These are phyloP conservation scores for Lophius americanus DNA, from an alignment of 2,797 vertebrate genomes.

Conservation along the genomic window DNA sequence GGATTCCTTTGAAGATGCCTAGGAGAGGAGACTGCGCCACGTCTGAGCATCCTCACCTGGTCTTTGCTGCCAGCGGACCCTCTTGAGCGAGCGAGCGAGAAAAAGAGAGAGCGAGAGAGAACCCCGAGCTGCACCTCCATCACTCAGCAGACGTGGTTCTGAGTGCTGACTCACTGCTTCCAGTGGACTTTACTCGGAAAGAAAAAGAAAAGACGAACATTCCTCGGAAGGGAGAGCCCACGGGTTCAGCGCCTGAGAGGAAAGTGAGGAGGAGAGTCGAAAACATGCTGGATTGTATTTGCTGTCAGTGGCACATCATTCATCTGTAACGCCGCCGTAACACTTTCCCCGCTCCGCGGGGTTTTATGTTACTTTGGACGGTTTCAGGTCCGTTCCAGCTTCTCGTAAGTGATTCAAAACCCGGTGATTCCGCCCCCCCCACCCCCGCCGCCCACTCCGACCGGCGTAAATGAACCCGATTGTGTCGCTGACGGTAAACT, in stretches of 20 bases:
- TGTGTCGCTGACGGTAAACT: conserved; percentile 49
- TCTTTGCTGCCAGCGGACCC: conserved; percentile 26
- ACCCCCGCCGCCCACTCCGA: not conserved
- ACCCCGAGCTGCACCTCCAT: conserved; percentile 7
- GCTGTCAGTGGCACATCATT: conserved; percentile 55
- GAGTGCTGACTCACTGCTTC: conserved; percentile 76
- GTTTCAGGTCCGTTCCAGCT: not conserved
- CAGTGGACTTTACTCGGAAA: conserved; percentile 56
- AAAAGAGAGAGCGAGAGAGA: not conserved
- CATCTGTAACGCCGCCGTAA: conserved; percentile 34
- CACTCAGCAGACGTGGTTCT: conserved; percentile 35
- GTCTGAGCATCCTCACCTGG: conserved; percentile 53
- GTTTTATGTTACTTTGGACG: conserved; percentile 48
- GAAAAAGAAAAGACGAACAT: conserved; percentile 69
- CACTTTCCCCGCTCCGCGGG: conserved; percentile 35
- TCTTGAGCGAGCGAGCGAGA: conserved; percentile 7
- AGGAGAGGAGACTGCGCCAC: conserved; percentile 43
- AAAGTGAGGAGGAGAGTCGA: conserved; percentile 57
- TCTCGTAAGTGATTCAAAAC: not conserved
- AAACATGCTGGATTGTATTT: conserved; percentile 62
- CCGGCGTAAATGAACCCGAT: conserved; percentile 27
- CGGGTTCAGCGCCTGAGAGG: conserved; percentile 50
- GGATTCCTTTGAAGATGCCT: conserved; percentile 74
- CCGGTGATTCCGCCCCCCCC: no score
- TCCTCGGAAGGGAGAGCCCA: conserved; percentile 61